These are phyloP conservation scores for Drosophila guanche DNA, from an alignment of 1,140 invertebrate species.

Conservation along the genomic window DNA sequence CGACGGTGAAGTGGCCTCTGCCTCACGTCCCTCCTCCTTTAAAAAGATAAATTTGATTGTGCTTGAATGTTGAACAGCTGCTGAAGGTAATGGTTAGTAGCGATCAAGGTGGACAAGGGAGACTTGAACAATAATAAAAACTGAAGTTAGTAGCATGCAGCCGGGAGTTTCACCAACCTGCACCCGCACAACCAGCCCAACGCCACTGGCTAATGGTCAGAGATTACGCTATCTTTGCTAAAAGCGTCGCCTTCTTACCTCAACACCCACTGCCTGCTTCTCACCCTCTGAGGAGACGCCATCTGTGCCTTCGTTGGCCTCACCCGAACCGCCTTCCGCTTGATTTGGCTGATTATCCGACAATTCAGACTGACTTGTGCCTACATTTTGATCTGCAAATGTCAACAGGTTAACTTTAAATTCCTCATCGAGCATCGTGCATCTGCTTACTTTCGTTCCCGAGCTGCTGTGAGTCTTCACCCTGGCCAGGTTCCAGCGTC, in stretches of 20 bases:
- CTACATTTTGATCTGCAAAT: conserved; percentile 65
- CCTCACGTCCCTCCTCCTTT: conserved; percentile 88
- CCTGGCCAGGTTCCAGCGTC: conserved; percentile 46
- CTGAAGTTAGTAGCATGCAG: background rate
- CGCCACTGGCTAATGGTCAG: no score
- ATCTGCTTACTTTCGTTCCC: conserved; percentile 55
- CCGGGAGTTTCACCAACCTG: no score
- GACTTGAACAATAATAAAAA: background rate
- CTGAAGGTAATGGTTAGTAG: background rate
- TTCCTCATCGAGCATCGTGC: background rate
- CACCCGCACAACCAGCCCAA: no score
- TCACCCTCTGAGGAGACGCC: conserved; percentile 87
- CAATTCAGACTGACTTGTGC: conserved; percentile 77
- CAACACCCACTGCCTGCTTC: conserved; percentile 85
- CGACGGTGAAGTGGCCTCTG: conserved; percentile 87
- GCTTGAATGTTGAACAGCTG: conserved; percentile 37
- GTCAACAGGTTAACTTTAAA: background rate
- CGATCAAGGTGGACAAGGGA: no score
- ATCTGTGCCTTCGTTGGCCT: conserved; percentile 81
- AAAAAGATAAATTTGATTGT: background rate
- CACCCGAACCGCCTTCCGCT: conserved; percentile 61
- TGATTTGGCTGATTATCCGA: conserved; percentile 68
- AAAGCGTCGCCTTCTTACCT: conserved; percentile 45
- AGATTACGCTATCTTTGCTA: background rate
- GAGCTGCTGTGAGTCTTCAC: conserved; percentile 60